Conservation (phyloP, 2,888 invertebrate genomes). For the Ochlodes sylvanus region DNA sequence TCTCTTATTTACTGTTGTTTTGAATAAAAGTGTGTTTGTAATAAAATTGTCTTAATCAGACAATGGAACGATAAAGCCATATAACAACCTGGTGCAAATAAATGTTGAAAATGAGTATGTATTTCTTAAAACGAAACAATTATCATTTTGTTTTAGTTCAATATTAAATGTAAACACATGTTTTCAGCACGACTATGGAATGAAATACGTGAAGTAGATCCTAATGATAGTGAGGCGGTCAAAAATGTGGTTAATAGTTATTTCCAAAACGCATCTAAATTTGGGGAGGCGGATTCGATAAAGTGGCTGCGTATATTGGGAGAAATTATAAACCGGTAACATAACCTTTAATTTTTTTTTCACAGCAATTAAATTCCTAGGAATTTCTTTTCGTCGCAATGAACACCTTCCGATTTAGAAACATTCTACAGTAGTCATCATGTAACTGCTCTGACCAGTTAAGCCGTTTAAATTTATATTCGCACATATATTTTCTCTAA, state of each 20-base stretch:
- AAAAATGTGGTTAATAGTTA: constrained; percentile 66
- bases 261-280: constrained; percentile 64
- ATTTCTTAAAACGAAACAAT: not conserved
- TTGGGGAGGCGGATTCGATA: constrained; percentile 54
- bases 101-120: constrained; percentile 42
- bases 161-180: not conserved
- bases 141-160: too few relatives aligned
- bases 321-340: constrained; percentile 70
- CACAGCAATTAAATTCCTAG: not conserved
- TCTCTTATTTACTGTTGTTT: too few relatives aligned
- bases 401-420: too few relatives aligned
- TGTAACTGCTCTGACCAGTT: too few relatives aligned
- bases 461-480: too few relatives aligned
- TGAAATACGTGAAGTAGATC: constrained; percentile 67
- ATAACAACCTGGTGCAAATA: not conserved
- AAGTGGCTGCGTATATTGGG: constrained; percentile 64
- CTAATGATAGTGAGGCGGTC: constrained; percentile 69
- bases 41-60: not conserved
- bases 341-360: constrained; percentile 53
- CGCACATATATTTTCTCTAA: too few relatives aligned
- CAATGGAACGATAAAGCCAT: not conserved
- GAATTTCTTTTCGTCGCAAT: too few relatives aligned
- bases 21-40: too few relatives aligned
- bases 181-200: constrained; percentile 70
- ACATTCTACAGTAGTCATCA: too few relatives aligned